phyloP scores from a whole-genome alignment of 2,113 vertebrate species.

The Lophochroa leadbeateri region DNA sequence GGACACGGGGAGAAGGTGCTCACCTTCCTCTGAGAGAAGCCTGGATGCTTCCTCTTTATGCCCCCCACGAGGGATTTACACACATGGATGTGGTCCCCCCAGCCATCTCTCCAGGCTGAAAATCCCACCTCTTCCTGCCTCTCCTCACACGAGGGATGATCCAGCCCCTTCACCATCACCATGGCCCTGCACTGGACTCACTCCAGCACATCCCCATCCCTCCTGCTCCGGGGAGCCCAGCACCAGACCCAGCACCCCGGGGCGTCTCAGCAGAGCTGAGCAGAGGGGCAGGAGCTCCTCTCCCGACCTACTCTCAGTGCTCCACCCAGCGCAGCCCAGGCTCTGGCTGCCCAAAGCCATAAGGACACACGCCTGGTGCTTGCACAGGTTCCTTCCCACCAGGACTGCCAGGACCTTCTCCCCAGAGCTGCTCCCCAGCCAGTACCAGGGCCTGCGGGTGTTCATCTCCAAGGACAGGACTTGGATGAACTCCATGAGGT shows the following conservation, averaged over 20 bases:
- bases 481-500: not conserved
- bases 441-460: too few relatives aligned
- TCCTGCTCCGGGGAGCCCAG: not conserved
- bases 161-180: not conserved
- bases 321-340: not conserved
- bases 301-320: not conserved
- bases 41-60: not conserved
- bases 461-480: not conserved
- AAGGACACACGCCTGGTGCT: accelerated
- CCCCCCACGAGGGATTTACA: not conserved
- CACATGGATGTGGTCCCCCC: not conserved
- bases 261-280: not conserved
- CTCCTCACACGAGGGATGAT: not conserved
- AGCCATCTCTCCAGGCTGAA: not conserved
- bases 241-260: not conserved
- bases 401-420: not conserved
- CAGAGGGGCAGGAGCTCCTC: not conserved
- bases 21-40: too few relatives aligned
- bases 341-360: not conserved
- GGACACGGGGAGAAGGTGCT: not conserved
- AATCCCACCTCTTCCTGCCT: not conserved
- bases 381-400: not conserved
- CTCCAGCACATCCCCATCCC: not conserved
- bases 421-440: not conserved
- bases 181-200: not conserved